Evolutionary conservation across 2,888 invertebrate genomes (phyloP), one percentile per base, ranked within the genome.

Genomic region (Drosophila merina): DNA sequence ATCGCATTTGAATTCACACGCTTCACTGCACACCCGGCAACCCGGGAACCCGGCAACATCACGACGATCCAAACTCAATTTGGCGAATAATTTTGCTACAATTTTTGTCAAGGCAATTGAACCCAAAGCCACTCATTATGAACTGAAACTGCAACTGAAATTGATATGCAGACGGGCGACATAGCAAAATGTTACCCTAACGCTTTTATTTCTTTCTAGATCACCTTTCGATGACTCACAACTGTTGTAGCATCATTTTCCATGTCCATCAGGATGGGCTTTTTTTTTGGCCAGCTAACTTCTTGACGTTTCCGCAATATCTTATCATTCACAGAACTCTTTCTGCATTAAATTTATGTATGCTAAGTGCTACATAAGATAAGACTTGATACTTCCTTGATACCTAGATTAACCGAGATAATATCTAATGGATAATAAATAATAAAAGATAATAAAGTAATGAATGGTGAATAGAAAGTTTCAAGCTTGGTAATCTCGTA

Each of bases 1-100:
- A 64, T 51, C 82, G 66, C 72, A 79, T 79, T 79, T 79, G 76
- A 85, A 79, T 79, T 85, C 55, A 84, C 75, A 84, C 76, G 79
- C 86, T 75, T 78, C 72, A 59, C 49, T 81, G 82, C 51, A 57
- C 79, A 75, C 28, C 33, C 40, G 62, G 31, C 64, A 64, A 52
- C 57, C 40, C 28, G 28, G 28, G 57, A 48, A 63, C 49, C 49
- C 52, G n/a, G 31, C 51, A 51, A 59, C 30, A 12, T 49, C 26
- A 38, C 50, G 25, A 9, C 50, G 36, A 20, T 66, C 49, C 64
- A 81, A 74, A 68, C 75, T 59, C 48, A 36, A 25, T 25, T 25
- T 42, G 42, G 8, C 42, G 8, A 42, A 42, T 38, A 42, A 14
- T 14, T 9, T 44, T 44, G 7, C 4, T 9, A 9, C 36, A 36